Evolutionary conservation across 2,888 invertebrate species (phyloP).

Genomic region (Thecophora atra): DNA sequence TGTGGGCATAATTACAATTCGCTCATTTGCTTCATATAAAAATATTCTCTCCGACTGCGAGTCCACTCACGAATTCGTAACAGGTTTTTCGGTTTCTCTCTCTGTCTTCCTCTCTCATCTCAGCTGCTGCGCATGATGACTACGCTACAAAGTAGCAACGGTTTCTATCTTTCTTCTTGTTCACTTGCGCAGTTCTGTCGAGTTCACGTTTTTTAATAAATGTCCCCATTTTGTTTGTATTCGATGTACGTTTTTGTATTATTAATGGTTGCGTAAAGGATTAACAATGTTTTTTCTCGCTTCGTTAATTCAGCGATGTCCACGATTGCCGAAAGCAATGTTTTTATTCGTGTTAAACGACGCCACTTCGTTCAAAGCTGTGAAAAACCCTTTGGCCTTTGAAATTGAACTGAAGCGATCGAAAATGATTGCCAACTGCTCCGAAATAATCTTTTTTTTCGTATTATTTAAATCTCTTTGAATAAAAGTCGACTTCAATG

Average conservation of each 20-base stretch:
- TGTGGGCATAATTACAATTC: no score
- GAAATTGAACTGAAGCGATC: conserved; percentile 4
- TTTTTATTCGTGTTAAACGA: not conserved
- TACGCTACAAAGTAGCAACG: not conserved
- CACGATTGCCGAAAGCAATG: not conserved
- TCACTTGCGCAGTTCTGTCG: conserved; percentile 19
- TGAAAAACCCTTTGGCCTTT: not conserved
- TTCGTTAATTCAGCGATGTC: conserved; percentile 21
- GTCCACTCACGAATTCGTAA: no score
- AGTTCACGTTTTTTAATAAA: conserved; percentile 33
- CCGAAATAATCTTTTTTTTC: no score
- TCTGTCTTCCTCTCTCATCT: not conserved
- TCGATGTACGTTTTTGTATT: conserved; percentile 24
- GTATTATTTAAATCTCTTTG: not conserved
- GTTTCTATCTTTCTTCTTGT: no score
- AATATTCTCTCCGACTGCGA: no score
- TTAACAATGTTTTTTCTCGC: conserved; percentile 34
- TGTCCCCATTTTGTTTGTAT: conserved; percentile 25
- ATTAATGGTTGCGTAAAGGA: conserved; percentile 38
- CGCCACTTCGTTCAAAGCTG: not conserved
- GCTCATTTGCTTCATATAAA: no score
- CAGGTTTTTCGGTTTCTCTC: no score
- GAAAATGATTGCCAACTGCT: not conserved
- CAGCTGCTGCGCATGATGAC: not conserved
- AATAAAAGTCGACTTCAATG: not conserved